phyloP scores from a whole-genome alignment of 2,113 vertebrate species.

The Ciconia stormi region DNA sequence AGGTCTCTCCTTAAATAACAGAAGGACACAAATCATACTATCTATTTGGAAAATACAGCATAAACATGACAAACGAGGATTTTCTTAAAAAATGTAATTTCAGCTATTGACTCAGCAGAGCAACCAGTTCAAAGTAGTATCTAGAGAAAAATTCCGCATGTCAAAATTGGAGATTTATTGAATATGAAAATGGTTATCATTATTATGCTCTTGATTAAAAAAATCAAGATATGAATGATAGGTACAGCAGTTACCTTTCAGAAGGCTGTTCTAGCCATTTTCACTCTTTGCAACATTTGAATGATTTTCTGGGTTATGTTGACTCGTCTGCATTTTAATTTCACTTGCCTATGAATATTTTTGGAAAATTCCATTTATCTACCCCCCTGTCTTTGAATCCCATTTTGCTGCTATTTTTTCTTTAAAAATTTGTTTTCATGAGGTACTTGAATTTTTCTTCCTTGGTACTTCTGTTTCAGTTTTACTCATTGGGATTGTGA shows the following conservation, averaged over 20 bases:
- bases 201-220: not conserved
- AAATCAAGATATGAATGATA: not conserved
- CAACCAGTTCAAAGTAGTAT: not conserved
- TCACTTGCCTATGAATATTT: not conserved
- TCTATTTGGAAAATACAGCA: not conserved
- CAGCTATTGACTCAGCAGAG: not conserved
- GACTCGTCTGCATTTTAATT: not conserved
- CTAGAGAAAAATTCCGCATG: not conserved
- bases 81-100: not conserved
- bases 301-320: not conserved
- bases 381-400: not conserved
- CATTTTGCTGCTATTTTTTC: not conserved
- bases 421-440: not conserved
- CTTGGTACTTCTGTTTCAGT: not conserved
- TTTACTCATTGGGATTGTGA: not conserved
- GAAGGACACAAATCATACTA: not conserved
- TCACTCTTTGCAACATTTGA: not conserved
- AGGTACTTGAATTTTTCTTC: not conserved
- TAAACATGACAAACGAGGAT: not conserved
- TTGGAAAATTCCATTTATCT: not conserved
- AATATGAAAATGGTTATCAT: not conserved
- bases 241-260: not conserved
- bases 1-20: not conserved
- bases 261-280: not conserved
- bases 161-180: not conserved